These are phyloP conservation scores for Pseudoips prasinana DNA, from an alignment of 2,888 invertebrate genomes.

Conservation along the genomic window DNA sequence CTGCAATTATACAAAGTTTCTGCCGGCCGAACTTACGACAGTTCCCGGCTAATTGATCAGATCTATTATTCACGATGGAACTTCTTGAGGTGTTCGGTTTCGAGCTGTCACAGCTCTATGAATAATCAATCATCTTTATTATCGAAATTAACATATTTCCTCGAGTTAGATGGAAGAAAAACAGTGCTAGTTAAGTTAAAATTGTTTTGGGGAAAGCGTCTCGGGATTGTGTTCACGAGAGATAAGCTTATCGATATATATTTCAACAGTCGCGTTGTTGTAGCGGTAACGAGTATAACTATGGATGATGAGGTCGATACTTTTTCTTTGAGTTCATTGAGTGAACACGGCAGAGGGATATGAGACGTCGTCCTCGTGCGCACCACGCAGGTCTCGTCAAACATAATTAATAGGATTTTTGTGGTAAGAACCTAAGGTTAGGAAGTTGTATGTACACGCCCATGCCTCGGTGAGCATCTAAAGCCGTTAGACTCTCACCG, in stretches of 20 bases:
- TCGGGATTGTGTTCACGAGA: background rate
- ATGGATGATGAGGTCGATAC: too few relatives aligned
- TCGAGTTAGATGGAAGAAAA: constrained; percentile 3
- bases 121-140: constrained; percentile 44
- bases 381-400: too few relatives aligned
- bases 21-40: constrained; percentile 43
- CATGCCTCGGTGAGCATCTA: too few relatives aligned
- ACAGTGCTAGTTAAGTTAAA: background rate
- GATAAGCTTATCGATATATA: background rate
- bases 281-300: too few relatives aligned
- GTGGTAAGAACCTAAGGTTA: too few relatives aligned
- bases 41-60: constrained; percentile 61
- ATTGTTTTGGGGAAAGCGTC: background rate
- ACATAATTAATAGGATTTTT: too few relatives aligned
- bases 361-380: too few relatives aligned
- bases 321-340: too few relatives aligned
- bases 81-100: constrained; percentile 42
- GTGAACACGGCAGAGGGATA: too few relatives aligned
- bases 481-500: too few relatives aligned
- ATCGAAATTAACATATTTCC: constrained; percentile 30
- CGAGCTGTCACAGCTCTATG: constrained; percentile 37
- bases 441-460: too few relatives aligned
- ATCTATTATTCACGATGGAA: constrained; percentile 65
- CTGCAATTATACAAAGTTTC: constrained; percentile 58
- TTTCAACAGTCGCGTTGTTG: too few relatives aligned